These are phyloP conservation scores for Acropora tenuis DNA, from an alignment of 64 coral and sea anemone species.

Conservation along the genomic window DNA sequence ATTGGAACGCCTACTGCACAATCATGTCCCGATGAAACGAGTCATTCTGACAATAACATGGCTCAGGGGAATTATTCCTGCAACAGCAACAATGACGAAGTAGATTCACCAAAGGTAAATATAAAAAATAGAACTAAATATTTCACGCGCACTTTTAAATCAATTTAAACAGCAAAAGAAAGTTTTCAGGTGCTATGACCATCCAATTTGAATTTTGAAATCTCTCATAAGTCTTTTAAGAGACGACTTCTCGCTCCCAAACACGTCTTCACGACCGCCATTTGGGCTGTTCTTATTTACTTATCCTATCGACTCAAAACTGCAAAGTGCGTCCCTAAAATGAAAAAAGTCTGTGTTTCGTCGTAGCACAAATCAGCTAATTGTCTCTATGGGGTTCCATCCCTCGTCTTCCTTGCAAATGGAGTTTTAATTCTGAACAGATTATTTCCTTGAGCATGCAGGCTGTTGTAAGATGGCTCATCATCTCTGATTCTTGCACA, in stretches of 20 bases:
- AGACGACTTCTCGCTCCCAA: constrained; percentile 15
- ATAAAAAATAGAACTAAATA: constrained; percentile 4
- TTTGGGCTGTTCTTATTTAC: not conserved
- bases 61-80: not conserved
- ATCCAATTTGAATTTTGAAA: constrained; percentile 35
- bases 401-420: constrained; percentile 15
- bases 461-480: not conserved
- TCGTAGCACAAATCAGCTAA: not conserved
- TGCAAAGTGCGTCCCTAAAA: not conserved
- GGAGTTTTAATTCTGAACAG: constrained; percentile 44
- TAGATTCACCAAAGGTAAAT: constrained; percentile 47
- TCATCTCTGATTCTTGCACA: not conserved
- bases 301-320: not conserved
- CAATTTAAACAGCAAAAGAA: constrained; percentile 8
- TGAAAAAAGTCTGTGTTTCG: not conserved
- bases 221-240: constrained; percentile 32
- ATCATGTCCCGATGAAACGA: not conserved
- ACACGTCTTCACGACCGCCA: not conserved
- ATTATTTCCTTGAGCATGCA: constrained; percentile 19
- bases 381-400: constrained; percentile 24
- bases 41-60: constrained; percentile 3
- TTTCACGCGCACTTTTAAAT: not conserved
- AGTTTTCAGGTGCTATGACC: constrained; percentile 39
- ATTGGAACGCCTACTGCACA: constrained; percentile 14
- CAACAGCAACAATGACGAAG: not conserved